Evolutionary conservation across 1,140 invertebrate genomes (phyloP).

Genomic region (Pseudomyrmex gracilis): DNA sequence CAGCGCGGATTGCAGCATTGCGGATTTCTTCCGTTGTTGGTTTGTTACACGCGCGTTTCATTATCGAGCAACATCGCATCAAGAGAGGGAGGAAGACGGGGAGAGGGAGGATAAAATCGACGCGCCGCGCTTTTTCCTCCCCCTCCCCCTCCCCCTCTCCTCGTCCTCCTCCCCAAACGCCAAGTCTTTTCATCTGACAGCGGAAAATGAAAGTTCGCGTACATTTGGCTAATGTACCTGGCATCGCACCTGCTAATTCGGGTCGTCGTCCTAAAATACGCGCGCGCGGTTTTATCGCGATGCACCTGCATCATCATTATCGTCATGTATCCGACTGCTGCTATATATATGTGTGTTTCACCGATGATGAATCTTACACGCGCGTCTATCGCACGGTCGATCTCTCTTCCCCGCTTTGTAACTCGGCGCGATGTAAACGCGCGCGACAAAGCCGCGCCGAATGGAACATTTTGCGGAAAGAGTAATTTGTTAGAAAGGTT

Average conservation of each 20-base stretch:
- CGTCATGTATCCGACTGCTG: background rate
- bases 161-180: no score
- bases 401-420: background rate
- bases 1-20: slow-evolving; percentile 31
- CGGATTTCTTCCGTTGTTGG: slow-evolving; percentile 35
- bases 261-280: slow-evolving; percentile 3
- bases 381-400: background rate
- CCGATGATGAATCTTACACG: background rate
- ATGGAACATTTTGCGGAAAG: background rate
- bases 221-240: background rate
- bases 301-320: slow-evolving; percentile 7
- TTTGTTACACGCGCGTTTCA: slow-evolving; percentile 36
- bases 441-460: background rate
- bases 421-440: background rate
- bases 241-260: slow-evolving; percentile 19
- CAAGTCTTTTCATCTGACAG: slow-evolving; percentile 21
- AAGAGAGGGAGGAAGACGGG: background rate
- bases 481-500: background rate
- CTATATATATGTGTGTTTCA: no score
- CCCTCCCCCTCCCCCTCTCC: no score
- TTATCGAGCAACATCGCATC: slow-evolving; percentile 18
- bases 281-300: slow-evolving; percentile 15
- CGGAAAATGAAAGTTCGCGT: slow-evolving; percentile 11
- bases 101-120: slow-evolving; percentile 16
- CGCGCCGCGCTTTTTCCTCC: background rate